phyloP scores from a whole-genome alignment of 2,888 invertebrate species.

The Rotaria socialis region DNA sequence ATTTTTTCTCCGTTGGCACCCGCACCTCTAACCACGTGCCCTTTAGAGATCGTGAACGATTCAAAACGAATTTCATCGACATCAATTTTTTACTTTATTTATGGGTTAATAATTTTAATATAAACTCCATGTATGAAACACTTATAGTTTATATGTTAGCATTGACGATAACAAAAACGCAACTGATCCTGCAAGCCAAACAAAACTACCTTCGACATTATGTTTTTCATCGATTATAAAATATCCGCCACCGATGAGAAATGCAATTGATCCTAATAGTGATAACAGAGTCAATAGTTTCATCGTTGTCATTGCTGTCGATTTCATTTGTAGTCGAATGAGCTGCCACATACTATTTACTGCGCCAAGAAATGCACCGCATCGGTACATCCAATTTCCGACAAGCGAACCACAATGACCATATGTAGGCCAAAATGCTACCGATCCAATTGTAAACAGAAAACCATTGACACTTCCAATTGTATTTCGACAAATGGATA shows the following conservation, averaged over 20 bases:
- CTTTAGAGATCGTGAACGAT: too few species aligned
- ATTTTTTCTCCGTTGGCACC: too few species aligned
- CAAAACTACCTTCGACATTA: background rate
- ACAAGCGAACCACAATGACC: background rate
- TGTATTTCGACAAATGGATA: constrained; percentile 13
- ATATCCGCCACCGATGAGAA: background rate
- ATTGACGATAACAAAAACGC: constrained; percentile 1
- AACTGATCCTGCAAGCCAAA: background rate
- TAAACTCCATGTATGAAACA: background rate
- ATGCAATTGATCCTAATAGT: background rate
- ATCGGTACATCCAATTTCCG: background rate
- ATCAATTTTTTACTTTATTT: too few species aligned
- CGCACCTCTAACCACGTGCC: too few species aligned
- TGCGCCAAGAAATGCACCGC: background rate
- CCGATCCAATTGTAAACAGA: background rate
- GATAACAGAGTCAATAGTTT: background rate
- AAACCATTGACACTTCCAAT: background rate
- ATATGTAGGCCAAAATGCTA: background rate
- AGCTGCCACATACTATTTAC: background rate
- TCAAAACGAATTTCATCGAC: too few species aligned
- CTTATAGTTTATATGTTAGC: background rate
- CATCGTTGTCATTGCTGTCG: background rate
- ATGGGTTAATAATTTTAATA: too few species aligned
- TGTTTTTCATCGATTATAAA: background rate
- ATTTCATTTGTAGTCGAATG: background rate